Base-by-base conservation (phyloP, 23 tunicate species). In the Ascidia mentula region DNA sequence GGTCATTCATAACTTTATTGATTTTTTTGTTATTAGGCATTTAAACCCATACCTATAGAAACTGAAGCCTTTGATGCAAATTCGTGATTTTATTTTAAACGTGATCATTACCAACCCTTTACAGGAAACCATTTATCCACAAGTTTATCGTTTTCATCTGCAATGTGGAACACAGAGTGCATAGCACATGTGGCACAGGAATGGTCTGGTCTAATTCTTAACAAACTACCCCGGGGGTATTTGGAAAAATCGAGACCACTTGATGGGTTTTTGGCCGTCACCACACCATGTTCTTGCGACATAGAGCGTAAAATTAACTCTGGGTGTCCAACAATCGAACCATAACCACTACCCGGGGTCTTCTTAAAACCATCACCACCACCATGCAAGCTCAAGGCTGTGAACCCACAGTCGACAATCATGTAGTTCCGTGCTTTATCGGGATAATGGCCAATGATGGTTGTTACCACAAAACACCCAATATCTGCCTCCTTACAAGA, bases 181-280 rank as follows among this genome's bases (percentile, higher is more conserved):
- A 91, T 91, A 17, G 84, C 82, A 77, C 90, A 85, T 6, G 97
- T 91, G 31, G 90, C 97, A 61, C 97, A 91, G 7, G 97, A 81
- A 78, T 91, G 97, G 78, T 91, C 85, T n/a, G 97, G 97, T 22
- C 32, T 77, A 2, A 91, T 77, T 1, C 86, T 79, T 0, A 91
- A 79, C 59, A 80, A 37, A 24, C 77, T 60, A 17, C 90, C 97
- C 22, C 86, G 32, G 0, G 97, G 97, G 40, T 81, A 91, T 7
- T 74, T 38, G 20, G 79, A 37, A 34, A 81, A 86, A 73, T 86
- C 83, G 9, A 91, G 38, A 26, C 59, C 26, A 17, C 28, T 59
- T 12, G 74, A 36, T 22, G 79, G 83, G 73, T 91, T 72, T 40
- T 12, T 33, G 4, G 40, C 38, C 35, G 31, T 61, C 4, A 91